phyloP scores from a whole-genome alignment of 2,797 vertebrate species.

The Lagorchestes hirsutus region DNA sequence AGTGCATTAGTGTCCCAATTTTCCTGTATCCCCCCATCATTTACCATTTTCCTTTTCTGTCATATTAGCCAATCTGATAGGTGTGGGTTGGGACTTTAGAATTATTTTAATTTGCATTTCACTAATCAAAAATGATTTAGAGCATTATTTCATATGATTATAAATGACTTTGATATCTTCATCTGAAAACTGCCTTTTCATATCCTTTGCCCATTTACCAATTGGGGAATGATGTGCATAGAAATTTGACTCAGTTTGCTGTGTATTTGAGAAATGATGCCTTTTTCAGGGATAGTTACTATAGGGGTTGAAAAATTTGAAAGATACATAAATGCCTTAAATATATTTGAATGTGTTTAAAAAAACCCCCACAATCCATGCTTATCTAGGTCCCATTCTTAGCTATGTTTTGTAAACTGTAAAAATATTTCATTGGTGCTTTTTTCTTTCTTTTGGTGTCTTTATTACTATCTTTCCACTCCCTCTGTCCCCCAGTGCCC shows the following conservation, averaged over 20 bases:
- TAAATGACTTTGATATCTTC: too few species aligned
- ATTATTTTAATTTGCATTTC: not conserved
- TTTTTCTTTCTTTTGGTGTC: not conserved
- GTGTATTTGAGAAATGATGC: not conserved
- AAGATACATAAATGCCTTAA: not conserved
- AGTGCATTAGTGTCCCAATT: not conserved
- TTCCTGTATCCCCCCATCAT: not conserved
- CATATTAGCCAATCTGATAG: not conserved
- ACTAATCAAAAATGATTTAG: not conserved
- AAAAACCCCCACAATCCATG: not conserved
- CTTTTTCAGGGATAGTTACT: not conserved
- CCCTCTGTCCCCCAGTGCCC: not conserved
- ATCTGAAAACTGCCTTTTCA: too few species aligned
- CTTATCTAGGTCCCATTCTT: not conserved
- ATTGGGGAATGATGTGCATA: not conserved
- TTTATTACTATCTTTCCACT: not conserved
- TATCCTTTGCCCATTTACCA: not conserved
- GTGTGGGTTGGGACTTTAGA: not conserved
- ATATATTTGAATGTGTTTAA: not conserved
- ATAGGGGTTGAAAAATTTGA: not conserved
- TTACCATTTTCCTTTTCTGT: not conserved
- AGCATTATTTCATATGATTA: not conserved
- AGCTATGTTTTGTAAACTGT: not conserved
- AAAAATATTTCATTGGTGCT: not conserved
- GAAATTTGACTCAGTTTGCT: not conserved